phyloP scores from a whole-genome alignment of 1,140 invertebrate species.

The Planococcus citri region DNA sequence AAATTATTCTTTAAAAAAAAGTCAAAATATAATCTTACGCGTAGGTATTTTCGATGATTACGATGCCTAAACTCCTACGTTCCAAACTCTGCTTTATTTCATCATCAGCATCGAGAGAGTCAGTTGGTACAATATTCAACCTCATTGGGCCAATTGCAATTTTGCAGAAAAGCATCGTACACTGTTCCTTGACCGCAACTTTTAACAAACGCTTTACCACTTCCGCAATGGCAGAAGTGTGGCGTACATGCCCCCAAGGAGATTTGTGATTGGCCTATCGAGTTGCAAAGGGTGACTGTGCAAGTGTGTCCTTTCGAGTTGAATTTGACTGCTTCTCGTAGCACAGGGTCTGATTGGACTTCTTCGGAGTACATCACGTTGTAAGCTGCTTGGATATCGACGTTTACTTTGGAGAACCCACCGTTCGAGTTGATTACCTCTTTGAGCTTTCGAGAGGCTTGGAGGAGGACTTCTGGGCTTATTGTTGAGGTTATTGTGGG shows the following conservation, averaged over 20 bases:
- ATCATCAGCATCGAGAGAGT: too few species aligned
- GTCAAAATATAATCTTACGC: too few species aligned
- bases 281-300: not conserved
- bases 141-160: not conserved
- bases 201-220: not conserved
- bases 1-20: too few species aligned
- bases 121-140: not conserved
- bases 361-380: not conserved
- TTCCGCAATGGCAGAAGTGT: not conserved
- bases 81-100: too few species aligned
- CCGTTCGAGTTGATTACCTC: not conserved
- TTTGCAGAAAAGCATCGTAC: not conserved
- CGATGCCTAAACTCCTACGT: too few species aligned
- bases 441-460: not conserved
- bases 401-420: not conserved
- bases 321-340: not conserved
- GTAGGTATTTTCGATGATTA: too few species aligned
- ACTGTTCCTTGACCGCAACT: not conserved
- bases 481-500: too few species aligned
- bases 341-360: not conserved
- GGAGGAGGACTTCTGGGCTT: not conserved
- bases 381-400: not conserved
- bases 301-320: not conserved
- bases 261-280: not conserved
- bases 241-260: not conserved